phyloP scores from a whole-genome alignment of 2,797 vertebrate species.

The Trematomus bernacchii region DNA sequence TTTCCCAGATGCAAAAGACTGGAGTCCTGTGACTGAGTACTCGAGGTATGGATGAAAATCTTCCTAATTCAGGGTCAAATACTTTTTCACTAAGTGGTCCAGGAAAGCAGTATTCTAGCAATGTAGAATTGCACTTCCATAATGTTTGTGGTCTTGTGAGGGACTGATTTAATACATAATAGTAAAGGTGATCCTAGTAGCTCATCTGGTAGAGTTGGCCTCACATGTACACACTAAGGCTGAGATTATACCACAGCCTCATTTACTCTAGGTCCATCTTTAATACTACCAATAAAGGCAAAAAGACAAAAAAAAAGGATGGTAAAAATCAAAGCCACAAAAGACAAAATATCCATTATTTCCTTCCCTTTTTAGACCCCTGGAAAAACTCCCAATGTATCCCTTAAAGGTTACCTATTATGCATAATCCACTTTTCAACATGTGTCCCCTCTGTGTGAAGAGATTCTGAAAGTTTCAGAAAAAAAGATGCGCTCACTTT shows the following conservation, averaged over 20 bases:
- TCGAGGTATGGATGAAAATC: slow-evolving; percentile 86
- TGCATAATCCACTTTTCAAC: too few species aligned
- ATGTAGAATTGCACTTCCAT: background rate
- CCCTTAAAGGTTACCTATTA: background rate
- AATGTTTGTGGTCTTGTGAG: background rate
- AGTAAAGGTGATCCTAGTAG: too few species aligned
- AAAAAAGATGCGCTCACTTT: too few species aligned
- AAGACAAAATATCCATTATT: background rate
- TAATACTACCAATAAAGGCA: too few species aligned
- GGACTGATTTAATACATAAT: too few species aligned
- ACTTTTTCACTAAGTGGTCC: background rate
- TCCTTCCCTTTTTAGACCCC: too few species aligned
- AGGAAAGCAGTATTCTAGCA: background rate
- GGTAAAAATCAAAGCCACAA: slow-evolving; percentile 5
- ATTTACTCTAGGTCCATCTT: too few species aligned
- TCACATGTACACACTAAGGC: too few species aligned
- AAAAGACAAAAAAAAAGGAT: background rate
- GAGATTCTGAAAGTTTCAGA: too few species aligned
- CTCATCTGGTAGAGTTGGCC: too few species aligned
- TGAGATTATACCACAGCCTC: too few species aligned
- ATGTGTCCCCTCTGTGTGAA: too few species aligned
- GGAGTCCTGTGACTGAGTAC: slow-evolving; percentile 95
- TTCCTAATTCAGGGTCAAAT: background rate
- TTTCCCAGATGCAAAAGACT: slow-evolving; percentile 98
- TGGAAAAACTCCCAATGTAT: background rate